A percentile compares a stretch with the other conserved stretches of the same genome.
phyloP scores from a whole-genome alignment of 2,797 vertebrate species.

The Chelonia mydas region DNA sequence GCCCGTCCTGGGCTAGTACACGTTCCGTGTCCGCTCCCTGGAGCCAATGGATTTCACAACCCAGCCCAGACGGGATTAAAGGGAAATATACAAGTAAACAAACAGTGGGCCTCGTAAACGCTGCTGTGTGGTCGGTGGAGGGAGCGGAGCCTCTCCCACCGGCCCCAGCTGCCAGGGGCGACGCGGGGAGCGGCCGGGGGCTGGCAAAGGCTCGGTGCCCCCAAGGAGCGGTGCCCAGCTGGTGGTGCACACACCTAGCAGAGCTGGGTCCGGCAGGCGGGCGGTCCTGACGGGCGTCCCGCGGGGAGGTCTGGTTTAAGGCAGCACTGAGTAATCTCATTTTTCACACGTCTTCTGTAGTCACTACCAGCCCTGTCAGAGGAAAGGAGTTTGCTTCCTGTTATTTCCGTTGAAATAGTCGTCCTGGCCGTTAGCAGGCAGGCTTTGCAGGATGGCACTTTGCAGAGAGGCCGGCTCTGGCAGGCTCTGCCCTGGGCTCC shows the following conservation, averaged over 20 bases:
- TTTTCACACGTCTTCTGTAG: conserved; percentile 80
- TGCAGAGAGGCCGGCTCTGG: background rate
- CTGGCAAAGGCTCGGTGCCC: conserved; percentile 38
- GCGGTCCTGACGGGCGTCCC: conserved; percentile 34
- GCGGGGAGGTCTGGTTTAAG: conserved; percentile 52
- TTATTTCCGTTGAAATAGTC: conserved; percentile 74
- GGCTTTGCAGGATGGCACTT: conserved; percentile 69
- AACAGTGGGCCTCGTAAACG: conserved; percentile 51
- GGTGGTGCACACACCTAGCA: background rate
- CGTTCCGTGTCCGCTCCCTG: conserved; percentile 58
- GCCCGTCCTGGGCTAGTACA: background rate
- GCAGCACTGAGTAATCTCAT: conserved; percentile 77
- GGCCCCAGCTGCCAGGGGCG: background rate
- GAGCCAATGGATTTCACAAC: conserved; percentile 76
- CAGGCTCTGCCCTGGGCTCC: conserved; percentile 34
- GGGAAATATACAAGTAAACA: conserved; percentile 73
- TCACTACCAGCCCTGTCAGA: conserved; percentile 75
- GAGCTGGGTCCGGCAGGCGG: background rate
- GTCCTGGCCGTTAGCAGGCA: conserved; percentile 64
- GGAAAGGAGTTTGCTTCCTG: conserved; percentile 80
- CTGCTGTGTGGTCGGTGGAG: conserved; percentile 8
- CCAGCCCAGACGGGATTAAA: conserved; percentile 71
- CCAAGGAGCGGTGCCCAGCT: background rate
- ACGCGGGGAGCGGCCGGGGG: conserved; percentile 14
- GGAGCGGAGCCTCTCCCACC: background rate